phyloP scores from a whole-genome alignment of 1,140 invertebrate species.

The Drosophila ogumai region DNA sequence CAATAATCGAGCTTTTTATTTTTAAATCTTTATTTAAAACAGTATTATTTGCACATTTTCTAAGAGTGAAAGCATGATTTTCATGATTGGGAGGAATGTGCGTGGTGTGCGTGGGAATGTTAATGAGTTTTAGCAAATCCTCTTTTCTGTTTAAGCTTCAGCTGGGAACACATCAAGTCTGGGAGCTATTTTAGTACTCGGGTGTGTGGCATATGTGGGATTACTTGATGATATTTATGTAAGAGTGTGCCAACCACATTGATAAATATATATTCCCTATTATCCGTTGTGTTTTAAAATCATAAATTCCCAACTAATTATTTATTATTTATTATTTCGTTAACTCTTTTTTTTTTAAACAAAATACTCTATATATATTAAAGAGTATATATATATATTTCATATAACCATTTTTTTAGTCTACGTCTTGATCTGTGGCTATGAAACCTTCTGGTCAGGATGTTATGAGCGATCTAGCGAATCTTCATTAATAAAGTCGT shows the following conservation, averaged over 20 bases:
- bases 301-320: neutral
- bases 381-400: too few relatives aligned
- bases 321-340: too few relatives aligned
- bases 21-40: neutral
- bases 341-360: neutral
- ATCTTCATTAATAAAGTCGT: too few relatives aligned
- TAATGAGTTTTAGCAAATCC: constrained; percentile 25
- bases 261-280: neutral
- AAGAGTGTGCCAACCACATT: constrained; percentile 17
- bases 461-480: neutral
- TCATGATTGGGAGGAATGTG: constrained; percentile 18
- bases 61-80: constrained; percentile 4
- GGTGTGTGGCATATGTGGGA: constrained; percentile 37
- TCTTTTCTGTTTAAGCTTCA: neutral
- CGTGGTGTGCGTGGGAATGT: constrained; percentile 38
- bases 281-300: constrained; percentile 11
- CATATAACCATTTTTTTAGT: too few relatives aligned
- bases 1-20: too few relatives aligned
- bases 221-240: constrained; percentile 52
- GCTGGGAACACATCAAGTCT: neutral
- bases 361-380: neutral
- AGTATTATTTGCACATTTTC: neutral
- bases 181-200: constrained; percentile 32
- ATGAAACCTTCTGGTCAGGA: too few relatives aligned
- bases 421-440: too few relatives aligned